Conservation (phyloP, 2,888 invertebrate genomes). For the Luperina nickerlii region DNA sequence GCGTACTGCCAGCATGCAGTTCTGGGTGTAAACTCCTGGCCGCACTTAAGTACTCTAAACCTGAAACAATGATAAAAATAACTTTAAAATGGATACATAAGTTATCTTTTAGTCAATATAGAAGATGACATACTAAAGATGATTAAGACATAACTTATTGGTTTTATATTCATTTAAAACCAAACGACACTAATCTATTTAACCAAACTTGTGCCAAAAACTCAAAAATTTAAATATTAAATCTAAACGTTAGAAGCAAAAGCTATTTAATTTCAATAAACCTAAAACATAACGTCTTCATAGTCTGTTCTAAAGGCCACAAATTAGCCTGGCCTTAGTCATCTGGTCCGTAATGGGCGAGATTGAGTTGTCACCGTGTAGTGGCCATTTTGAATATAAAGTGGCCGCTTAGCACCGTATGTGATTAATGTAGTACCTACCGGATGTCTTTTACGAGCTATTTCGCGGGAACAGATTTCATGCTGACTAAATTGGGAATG, state of each 20-base stretch:
- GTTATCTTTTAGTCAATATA: background rate
- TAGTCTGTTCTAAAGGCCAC: constrained; percentile 62
- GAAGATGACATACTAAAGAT: background rate
- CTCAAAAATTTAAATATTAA: constrained; percentile 39
- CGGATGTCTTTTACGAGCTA: constrained; percentile 79
- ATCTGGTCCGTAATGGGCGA: constrained; percentile 70
- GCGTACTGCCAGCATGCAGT: constrained; percentile 91
- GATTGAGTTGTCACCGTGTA: constrained; percentile 86
- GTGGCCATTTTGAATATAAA: constrained; percentile 83
- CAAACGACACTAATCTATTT: constrained; percentile 40
- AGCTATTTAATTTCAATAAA: constrained; percentile 63
- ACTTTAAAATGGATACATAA: background rate
- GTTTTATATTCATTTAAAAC: constrained; percentile 15
- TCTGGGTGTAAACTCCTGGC: constrained; percentile 90
- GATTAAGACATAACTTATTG: constrained; percentile 36
- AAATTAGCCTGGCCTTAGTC: constrained; percentile 72
- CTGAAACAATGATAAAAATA: constrained; percentile 75
- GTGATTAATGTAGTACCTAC: constrained; percentile 80
- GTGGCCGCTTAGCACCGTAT: constrained; percentile 80
- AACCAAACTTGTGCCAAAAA: constrained; percentile 36
- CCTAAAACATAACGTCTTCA: constrained; percentile 63
- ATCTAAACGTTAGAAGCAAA: constrained; percentile 42
- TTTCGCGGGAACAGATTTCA: constrained; percentile 76
- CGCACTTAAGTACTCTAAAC: constrained; percentile 88
- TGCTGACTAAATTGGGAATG: constrained; percentile 71